phyloP scores from a whole-genome alignment of 2,888 invertebrate species.

The Petrolisthes manimaculis region DNA sequence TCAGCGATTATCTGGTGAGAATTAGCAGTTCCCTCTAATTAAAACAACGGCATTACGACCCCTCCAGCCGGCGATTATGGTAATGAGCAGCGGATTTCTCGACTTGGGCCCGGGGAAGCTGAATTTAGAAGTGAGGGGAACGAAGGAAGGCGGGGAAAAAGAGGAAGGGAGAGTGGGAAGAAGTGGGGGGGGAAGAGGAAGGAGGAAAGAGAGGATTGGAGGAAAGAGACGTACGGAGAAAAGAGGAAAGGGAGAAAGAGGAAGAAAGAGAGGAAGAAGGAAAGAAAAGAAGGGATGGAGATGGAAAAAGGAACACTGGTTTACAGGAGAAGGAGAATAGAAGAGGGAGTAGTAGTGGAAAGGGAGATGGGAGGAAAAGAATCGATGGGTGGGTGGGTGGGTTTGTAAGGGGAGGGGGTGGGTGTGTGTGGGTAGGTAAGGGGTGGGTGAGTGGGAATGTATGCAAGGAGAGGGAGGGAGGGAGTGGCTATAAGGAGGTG shows the following conservation, averaged over 20 bases:
- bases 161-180: not conserved
- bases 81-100: slow-evolving; percentile 44
- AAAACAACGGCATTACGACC: slow-evolving; percentile 54
- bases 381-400: not conserved
- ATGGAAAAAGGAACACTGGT: not conserved
- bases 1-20: slow-evolving; percentile 40
- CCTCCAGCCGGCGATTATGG: slow-evolving; percentile 47
- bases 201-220: not conserved
- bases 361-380: not conserved
- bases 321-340: not conserved
- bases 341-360: not conserved
- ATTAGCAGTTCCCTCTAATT: slow-evolving; percentile 56
- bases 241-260: not conserved
- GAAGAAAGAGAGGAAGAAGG: not conserved
- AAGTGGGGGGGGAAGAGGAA: slow-evolving; percentile 4
- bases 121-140: not conserved
- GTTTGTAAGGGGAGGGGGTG: not conserved
- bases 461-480: not conserved
- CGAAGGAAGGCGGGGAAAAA: not conserved
- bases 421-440: not conserved
- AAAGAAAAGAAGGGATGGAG: not conserved
- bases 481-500: too few species aligned
- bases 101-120: slow-evolving; percentile 16
- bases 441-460: not conserved
- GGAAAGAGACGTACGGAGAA: not conserved